These are phyloP conservation scores for Lepidocyrtinus sp. DNA, from an alignment of 2,888 invertebrate genomes.

Conservation along the genomic window DNA sequence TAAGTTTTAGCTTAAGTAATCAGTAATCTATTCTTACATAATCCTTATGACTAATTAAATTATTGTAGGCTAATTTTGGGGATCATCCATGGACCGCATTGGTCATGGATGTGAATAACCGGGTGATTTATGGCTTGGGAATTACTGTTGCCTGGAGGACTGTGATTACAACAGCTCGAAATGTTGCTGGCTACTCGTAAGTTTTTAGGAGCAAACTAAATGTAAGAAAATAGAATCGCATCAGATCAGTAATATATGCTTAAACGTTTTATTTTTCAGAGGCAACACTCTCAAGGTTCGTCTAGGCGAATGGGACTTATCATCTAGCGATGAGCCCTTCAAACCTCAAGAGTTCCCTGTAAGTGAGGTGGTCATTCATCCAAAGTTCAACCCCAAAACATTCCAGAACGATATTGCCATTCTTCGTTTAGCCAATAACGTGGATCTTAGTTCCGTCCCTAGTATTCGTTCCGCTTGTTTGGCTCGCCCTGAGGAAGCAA, in stretches of 20 bases:
- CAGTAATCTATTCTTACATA: not conserved
- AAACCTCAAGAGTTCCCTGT: constrained; percentile 63
- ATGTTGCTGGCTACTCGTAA: constrained; percentile 64
- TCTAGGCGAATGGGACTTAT: constrained; percentile 69
- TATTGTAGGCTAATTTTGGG: constrained; percentile 67
- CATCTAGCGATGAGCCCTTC: constrained; percentile 66
- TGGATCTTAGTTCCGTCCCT: constrained; percentile 65
- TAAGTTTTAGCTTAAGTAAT: no score
- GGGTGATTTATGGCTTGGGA: constrained; percentile 68
- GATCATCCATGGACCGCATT: constrained; percentile 70
- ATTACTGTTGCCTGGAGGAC: constrained; percentile 65
- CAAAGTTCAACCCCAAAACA: constrained; percentile 65
- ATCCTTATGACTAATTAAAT: not conserved
- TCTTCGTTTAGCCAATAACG: constrained; percentile 54
- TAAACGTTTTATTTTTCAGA: constrained; percentile 34
- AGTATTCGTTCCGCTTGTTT: constrained; percentile 67
- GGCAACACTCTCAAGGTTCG: constrained; percentile 64
- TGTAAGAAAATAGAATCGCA: no score
- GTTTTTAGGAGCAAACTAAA: constrained; percentile 14
- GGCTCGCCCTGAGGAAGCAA: constrained; percentile 62
- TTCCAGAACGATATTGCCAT: constrained; percentile 69
- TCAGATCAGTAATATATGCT: no score
- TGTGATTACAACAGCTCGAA: constrained; percentile 67
- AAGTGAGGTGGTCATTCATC: constrained; percentile 64
- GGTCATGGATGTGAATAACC: constrained; percentile 67